Percentiles rank a stretch among this genome's conserved stretches.
phyloP scores from a whole-genome alignment of 2,797 vertebrate genomes.

The Pempheris klunzingeri region DNA sequence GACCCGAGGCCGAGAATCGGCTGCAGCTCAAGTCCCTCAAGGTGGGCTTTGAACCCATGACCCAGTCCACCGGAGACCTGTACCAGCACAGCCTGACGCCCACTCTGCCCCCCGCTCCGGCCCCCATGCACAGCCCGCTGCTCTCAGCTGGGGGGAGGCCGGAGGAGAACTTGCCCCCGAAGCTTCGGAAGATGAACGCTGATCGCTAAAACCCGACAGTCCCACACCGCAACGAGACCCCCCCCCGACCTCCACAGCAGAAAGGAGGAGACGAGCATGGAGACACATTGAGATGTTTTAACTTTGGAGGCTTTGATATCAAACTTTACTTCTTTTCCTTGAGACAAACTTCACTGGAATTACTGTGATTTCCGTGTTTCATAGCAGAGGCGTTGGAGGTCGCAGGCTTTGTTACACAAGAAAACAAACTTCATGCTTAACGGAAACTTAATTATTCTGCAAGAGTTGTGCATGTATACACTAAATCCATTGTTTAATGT shows the following conservation, averaged over 20 bases:
- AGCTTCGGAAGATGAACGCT: conserved; percentile 86
- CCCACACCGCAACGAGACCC: conserved; percentile 3
- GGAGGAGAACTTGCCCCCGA: conserved; percentile 87
- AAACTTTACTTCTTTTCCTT: conserved; percentile 31
- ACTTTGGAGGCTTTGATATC: neutral
- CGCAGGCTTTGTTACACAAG: conserved; percentile 58
- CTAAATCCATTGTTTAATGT: conserved; percentile 65
- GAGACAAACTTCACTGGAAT: conserved; percentile 70
- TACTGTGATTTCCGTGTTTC: conserved; percentile 76
- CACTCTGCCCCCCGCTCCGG: conserved; percentile 60
- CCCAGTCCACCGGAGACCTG: conserved; percentile 85
- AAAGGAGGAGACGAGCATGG: conserved; percentile 7
- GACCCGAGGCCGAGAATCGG: conserved; percentile 74
- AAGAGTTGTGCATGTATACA: conserved; percentile 79
- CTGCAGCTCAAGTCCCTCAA: conserved; percentile 87
- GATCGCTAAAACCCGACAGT: conserved; percentile 71
- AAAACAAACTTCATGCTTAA: conserved; percentile 51
- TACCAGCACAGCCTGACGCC: conserved; percentile 77
- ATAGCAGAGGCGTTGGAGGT: conserved; percentile 60
- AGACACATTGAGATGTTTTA: conserved; percentile 28
- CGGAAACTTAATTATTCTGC: conserved; percentile 51
- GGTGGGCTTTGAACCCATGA: conserved; percentile 86
- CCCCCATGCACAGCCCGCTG: conserved; percentile 69
- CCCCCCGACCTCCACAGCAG: conserved; percentile 8
- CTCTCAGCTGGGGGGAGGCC: conserved; percentile 72